phyloP scores from a whole-genome alignment of 2,113 vertebrate species.

The Syngnathus floridae region DNA sequence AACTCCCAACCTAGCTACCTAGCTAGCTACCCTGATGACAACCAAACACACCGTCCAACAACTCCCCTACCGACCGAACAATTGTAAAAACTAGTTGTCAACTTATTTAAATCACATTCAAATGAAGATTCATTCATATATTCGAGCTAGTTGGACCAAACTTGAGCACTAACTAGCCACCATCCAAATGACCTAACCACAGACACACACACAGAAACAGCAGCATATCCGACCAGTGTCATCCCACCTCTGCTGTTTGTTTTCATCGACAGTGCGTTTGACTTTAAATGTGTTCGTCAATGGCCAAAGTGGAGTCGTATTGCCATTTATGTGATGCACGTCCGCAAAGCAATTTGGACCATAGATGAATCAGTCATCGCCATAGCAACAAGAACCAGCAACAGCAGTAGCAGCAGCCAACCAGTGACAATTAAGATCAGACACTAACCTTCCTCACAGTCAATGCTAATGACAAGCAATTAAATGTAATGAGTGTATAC shows the following conservation, averaged over 20 bases:
- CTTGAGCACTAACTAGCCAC: background rate
- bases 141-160: background rate
- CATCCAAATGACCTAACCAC: background rate
- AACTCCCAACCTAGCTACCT: background rate
- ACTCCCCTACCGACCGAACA: background rate
- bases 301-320: background rate
- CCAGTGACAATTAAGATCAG: conserved; percentile 36
- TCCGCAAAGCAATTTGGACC: conserved; percentile 27
- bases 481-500: background rate
- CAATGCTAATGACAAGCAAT: background rate
- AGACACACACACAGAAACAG: background rate
- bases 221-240: background rate
- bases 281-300: background rate
- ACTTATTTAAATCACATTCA: too few relatives aligned
- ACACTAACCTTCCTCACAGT: background rate
- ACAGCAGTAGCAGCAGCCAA: conserved; percentile 9
- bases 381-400: conserved; percentile 53
- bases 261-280: background rate
- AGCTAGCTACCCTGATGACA: background rate
- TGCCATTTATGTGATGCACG: background rate
- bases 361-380: conserved; percentile 48
- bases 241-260: background rate
- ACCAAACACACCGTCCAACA: background rate
- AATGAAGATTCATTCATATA: too few relatives aligned
- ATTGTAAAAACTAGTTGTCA: background rate